Base-by-base conservation (phyloP, 2,797 vertebrate genomes). In the Forpus xanthops region DNA sequence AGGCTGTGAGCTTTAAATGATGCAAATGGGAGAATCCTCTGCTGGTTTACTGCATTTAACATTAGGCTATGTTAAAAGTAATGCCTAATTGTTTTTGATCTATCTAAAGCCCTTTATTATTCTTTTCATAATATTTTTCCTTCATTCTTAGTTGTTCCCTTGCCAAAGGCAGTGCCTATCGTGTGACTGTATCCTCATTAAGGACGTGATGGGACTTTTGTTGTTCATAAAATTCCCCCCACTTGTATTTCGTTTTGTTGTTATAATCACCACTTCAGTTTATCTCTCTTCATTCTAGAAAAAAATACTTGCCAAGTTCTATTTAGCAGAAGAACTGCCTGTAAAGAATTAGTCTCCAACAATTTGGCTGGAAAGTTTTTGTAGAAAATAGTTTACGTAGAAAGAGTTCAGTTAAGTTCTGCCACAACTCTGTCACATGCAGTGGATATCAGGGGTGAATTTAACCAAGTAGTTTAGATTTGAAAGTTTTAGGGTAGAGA, bases 121-220 rank as follows among this genome's bases (percentile, higher is more conserved):
- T 90, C 23, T 90, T 93, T 92, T 74, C 83, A 90, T 96, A 96
- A 81, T 60, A 85, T 53, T 53, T 80, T 28, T 65, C 89, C 33
- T 78, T 83, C 93, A 42, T 68, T 91, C 44, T 56, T 60, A 58
- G 80, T 67, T 92, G 39, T 83, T 93, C 45, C 28, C 77, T 84
- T 94, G 73, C 58, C 45, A 80, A 84, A 39, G 45, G 49, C 56
- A 24, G 4, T 33, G 31, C 56, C 78, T 90, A 10, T 67, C 75
- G 93, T 45, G 41, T 19, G 66, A 50, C 50, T 71, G 56, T 35
- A 52, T 10, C 71, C 66, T 94, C 35, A n/a, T 87, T 42, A n/a
- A 47, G 64, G 80, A 93, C 53, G 49, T 41, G 18, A 82, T 25
- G 71, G 19, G 74, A 91, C 55, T 58, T 96, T 92, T 82, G 60